A percentile compares a stretch with the other conserved stretches of the same genome.
Evolutionary conservation across 2,888 invertebrate genomes (phyloP).

Genomic region (Escarpia spicata): DNA sequence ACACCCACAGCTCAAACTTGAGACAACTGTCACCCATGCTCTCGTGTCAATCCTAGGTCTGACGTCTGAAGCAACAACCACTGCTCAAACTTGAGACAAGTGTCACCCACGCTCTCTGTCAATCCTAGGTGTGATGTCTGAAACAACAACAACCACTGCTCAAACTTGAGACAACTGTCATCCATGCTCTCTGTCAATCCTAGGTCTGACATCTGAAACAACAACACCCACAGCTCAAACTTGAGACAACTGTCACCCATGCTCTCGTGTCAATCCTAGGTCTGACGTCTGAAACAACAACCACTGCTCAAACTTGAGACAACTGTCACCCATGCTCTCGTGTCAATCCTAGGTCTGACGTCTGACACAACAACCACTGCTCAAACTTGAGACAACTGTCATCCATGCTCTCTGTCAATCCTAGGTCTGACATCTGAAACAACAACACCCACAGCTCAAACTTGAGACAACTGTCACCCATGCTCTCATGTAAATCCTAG

Average conservation of each 20-base stretch:
- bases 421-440: conserved; percentile 70
- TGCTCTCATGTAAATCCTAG: conserved; percentile 91
- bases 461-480: conserved; percentile 82
- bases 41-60: conserved; percentile 82
- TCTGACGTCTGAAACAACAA: conserved; percentile 8
- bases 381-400: conserved; percentile 86
- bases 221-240: no score
- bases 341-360: conserved; percentile 79
- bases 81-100: conserved; percentile 87
- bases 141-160: conserved; percentile 82
- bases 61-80: conserved; percentile 75
- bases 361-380: conserved; percentile 79
- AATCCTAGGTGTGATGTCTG: conserved; percentile 75
- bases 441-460: conserved; percentile 96
- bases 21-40: no score
- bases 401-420: conserved; percentile 88
- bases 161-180: conserved; percentile 84
- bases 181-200: conserved; percentile 91
- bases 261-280: neutral
- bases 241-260: no score
- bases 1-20: neutral
- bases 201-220: conserved; percentile 66
- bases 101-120: conserved; percentile 87
- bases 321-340: conserved; percentile 66
- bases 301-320: no score